A percentile compares a stretch with the other conserved stretches of the same genome.
phyloP scores from a whole-genome alignment of 2,113 vertebrate species.

The Neodontobutis hainanensis region DNA sequence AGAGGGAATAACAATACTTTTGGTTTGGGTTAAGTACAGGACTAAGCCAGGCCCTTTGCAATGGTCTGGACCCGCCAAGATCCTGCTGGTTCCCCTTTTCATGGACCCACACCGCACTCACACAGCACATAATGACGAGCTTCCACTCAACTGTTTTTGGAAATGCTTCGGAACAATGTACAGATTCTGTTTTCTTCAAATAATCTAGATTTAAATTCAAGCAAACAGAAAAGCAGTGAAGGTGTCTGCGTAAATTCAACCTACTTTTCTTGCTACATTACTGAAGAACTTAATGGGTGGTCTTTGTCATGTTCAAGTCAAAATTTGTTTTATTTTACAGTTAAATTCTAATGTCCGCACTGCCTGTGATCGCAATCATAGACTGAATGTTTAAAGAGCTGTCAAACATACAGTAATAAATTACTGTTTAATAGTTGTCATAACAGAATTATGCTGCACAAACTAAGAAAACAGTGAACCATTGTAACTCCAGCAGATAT shows the following conservation, averaged over 20 bases:
- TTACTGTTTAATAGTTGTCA: slow-evolving; percentile 1
- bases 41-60: slow-evolving; percentile 53
- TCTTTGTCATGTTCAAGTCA: slow-evolving; percentile 12
- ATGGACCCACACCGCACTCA: slow-evolving; percentile 47
- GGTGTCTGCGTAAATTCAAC: background rate
- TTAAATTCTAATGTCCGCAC: background rate
- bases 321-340: background rate
- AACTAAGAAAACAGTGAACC: background rate
- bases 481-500: background rate
- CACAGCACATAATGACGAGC: slow-evolving; percentile 56
- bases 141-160: slow-evolving; percentile 50
- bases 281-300: background rate
- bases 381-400: background rate
- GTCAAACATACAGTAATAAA: slow-evolving; percentile 5
- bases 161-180: slow-evolving; percentile 46
- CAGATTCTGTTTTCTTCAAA: slow-evolving; percentile 38
- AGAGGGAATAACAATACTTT: slow-evolving; percentile 74
- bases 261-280: background rate
- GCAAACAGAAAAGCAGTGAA: background rate
- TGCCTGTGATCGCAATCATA: background rate
- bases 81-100: slow-evolving; percentile 42
- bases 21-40: slow-evolving; percentile 69
- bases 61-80: slow-evolving; percentile 54
- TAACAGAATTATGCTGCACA: slow-evolving; percentile 1
- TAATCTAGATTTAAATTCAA: slow-evolving; percentile 15